Evolutionary conservation across 1,140 invertebrate species (phyloP).

Genomic region (Pseudobourletiella spinata): DNA sequence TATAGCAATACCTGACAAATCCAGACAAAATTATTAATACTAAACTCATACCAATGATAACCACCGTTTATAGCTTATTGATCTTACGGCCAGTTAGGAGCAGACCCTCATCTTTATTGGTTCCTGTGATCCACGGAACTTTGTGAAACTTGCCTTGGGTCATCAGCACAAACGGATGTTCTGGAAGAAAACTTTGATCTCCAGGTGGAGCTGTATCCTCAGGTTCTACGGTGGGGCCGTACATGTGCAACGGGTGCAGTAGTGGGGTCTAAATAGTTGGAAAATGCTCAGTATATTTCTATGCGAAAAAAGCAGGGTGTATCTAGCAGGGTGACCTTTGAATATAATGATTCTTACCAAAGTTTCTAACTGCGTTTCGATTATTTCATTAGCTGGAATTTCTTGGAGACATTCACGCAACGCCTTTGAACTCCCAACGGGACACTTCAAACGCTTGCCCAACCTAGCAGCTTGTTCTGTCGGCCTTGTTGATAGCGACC

Average conservation of each 20-base stretch:
- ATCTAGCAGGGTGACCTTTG: too few relatives aligned
- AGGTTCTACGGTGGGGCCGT: constrained; percentile 16
- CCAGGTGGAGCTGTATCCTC: neutral
- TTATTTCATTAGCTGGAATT: constrained; percentile 5
- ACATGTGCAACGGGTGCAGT: constrained; percentile 3
- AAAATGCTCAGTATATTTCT: too few relatives aligned
- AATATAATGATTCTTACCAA: too few relatives aligned
- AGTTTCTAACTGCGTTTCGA: constrained; percentile 10
- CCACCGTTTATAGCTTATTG: too few relatives aligned
- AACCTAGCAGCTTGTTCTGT: constrained; percentile 52
- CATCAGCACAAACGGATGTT: constrained; percentile 10
- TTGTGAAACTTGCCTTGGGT: constrained; percentile 9
- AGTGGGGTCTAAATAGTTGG: neutral
- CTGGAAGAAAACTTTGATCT: constrained; percentile 9
- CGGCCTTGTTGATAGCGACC: constrained; percentile 58
- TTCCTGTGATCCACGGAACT: constrained; percentile 14
- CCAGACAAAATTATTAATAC: constrained; percentile 1
- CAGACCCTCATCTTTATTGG: constrained; percentile 16
- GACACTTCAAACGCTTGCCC: constrained; percentile 45
- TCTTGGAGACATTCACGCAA: constrained; percentile 37
- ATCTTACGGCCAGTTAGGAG: constrained; percentile 1
- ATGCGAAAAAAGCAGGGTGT: too few relatives aligned
- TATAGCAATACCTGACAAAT: constrained; percentile 13
- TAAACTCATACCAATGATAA: neutral
- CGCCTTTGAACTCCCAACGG: constrained; percentile 51